Conservation (phyloP, 2,888 invertebrate genomes). For the Leucania comma region DNA sequence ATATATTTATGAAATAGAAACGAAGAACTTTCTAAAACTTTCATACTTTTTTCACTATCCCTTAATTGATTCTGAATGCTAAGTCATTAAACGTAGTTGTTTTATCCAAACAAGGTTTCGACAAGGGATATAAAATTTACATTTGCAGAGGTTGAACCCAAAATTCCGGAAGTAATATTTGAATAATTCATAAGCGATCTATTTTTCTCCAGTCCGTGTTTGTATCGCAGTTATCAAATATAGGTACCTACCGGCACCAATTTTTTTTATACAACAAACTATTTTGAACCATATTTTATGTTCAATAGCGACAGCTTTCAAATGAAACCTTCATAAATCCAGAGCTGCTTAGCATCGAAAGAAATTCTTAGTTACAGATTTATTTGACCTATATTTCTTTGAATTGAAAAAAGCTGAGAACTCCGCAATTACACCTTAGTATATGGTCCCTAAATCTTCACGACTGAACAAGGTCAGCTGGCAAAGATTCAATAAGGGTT, state of each 20-base stretch:
- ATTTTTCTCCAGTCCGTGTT: slow-evolving; percentile 21
- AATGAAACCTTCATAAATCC: slow-evolving; percentile 22
- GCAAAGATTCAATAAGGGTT: slow-evolving; percentile 19
- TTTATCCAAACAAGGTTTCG: slow-evolving; percentile 20
- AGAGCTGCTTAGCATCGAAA: slow-evolving; percentile 14
- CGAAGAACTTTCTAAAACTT: no score
- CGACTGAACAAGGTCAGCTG: slow-evolving; percentile 5
- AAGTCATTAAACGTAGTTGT: not conserved
- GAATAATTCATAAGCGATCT: slow-evolving; percentile 50
- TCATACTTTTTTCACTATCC: not conserved
- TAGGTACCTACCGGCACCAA: not conserved
- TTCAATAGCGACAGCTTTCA: slow-evolving; percentile 19
- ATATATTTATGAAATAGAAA: no score
- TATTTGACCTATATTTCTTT: slow-evolving; percentile 23
- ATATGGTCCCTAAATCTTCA: slow-evolving; percentile 21
- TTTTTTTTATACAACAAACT: slow-evolving; percentile 15
- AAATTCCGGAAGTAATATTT: slow-evolving; percentile 29
- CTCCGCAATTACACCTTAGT: slow-evolving; percentile 9
- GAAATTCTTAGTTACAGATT: slow-evolving; percentile 12
- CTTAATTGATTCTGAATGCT: slow-evolving; percentile 7
- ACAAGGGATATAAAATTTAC: slow-evolving; percentile 34
- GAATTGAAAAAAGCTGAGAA: slow-evolving; percentile 22
- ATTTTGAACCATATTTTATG: slow-evolving; percentile 16
- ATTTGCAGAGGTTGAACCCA: slow-evolving; percentile 31
- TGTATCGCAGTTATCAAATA: slow-evolving; percentile 18